These are phyloP conservation scores for Drosophila acutilabella DNA, from an alignment of 2,888 invertebrate genomes.

Conservation along the genomic window DNA sequence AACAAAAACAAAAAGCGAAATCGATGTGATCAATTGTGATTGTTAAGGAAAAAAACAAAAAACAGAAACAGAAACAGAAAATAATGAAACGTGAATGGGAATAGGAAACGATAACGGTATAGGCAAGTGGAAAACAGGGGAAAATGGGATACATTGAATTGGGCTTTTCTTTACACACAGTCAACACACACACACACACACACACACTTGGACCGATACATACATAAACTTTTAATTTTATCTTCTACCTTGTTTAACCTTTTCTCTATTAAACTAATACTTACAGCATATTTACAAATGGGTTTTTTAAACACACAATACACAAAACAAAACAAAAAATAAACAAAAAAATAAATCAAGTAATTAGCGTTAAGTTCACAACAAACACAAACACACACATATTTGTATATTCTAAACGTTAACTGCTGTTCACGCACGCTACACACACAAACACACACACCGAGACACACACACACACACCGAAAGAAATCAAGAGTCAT, in stretches of 20 bases:
- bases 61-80: conserved; percentile 11
- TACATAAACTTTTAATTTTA: conserved; percentile 46
- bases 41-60: conserved; percentile 63
- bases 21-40: conserved; percentile 86
- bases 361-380: conserved; percentile 55
- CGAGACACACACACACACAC: conserved; percentile 14
- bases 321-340: conserved; percentile 32
- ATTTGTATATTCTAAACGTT: conserved; percentile 59
- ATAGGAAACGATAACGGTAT: conserved; percentile 47
- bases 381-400: conserved; percentile 23
- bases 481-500: conserved; percentile 53
- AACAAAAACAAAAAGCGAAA: conserved; percentile 67
- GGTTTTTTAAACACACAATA: conserved; percentile 44
- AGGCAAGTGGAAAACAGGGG: conserved; percentile 58
- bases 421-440: conserved; percentile 69
- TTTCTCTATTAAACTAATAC: conserved; percentile 50
- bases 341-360: conserved; percentile 26
- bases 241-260: conserved; percentile 52
- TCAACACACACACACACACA: conserved; percentile 38
- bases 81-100: conserved; percentile 41
- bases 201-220: conserved; percentile 30
- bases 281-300: conserved; percentile 49
- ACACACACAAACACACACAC: conserved; percentile 53
- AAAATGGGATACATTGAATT: conserved; percentile 51
- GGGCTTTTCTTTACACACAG: conserved; percentile 62